A percentile compares a stretch with the other conserved stretches of the same genome.
These are phyloP conservation scores for Scatophagus argus DNA, from an alignment of 2,113 vertebrate species.

Conservation along the genomic window DNA sequence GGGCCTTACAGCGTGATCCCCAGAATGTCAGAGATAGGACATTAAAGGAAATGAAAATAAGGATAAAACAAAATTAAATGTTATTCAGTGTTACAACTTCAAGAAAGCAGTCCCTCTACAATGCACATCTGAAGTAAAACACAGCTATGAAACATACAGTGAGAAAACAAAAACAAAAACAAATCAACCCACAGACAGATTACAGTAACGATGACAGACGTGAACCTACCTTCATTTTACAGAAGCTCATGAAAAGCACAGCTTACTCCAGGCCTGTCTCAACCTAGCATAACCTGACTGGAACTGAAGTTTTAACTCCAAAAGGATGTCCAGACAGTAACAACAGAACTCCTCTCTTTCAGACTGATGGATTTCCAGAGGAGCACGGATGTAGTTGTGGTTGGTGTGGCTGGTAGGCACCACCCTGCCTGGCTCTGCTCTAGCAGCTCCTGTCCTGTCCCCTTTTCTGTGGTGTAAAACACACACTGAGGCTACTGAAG, in stretches of 20 bases:
- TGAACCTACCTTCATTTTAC: slow-evolving; percentile 48
- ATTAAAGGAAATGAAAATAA: not conserved
- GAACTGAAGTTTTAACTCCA: not conserved
- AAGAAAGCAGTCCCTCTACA: not conserved
- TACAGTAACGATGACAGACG: not conserved
- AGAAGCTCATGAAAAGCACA: slow-evolving; percentile 15
- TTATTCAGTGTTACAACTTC: not conserved
- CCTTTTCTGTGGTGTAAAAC: slow-evolving; percentile 24
- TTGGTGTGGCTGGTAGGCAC: slow-evolving; percentile 13
- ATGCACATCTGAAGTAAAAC: not conserved
- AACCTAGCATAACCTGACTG: not conserved
- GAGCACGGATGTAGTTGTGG: slow-evolving; percentile 8
- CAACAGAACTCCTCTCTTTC: not conserved
- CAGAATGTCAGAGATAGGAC: slow-evolving; percentile 13
- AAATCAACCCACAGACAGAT: not conserved
- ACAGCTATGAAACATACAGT: not conserved
- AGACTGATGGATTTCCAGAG: slow-evolving; percentile 19
- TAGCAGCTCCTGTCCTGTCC: slow-evolving; percentile 27
- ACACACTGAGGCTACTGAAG: slow-evolving; percentile 67
- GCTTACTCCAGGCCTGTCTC: slow-evolving; percentile 27
- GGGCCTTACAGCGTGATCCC: not conserved
- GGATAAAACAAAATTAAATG: slow-evolving; percentile 1
- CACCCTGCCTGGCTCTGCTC: slow-evolving; percentile 27
- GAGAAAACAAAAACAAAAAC: not conserved
- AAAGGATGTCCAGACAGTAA: slow-evolving; percentile 1